A percentile compares a stretch with the other conserved stretches of the same genome.
phyloP scores from a whole-genome alignment of 2,797 vertebrate species.

The Enteromius viviparus region DNA sequence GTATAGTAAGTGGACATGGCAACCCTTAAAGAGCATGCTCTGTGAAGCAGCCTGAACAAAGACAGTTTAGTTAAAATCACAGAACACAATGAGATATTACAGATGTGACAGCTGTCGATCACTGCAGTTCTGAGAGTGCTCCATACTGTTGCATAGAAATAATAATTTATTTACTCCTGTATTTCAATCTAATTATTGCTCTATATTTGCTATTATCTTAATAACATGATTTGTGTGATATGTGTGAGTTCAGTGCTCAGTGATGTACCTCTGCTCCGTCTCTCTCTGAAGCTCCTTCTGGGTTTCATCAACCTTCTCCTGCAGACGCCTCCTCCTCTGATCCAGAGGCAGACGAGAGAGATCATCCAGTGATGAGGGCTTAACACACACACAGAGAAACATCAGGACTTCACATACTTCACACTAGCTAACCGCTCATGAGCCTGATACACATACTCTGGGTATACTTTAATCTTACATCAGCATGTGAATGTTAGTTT shows the following conservation, averaged over 20 bases:
- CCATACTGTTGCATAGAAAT: background rate
- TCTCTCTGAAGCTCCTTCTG: constrained; percentile 90
- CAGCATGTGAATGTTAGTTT: background rate
- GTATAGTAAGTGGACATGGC: background rate
- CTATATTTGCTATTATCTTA: background rate
- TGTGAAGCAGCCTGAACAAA: background rate
- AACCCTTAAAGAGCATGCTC: background rate
- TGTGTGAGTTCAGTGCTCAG: background rate
- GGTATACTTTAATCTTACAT: background rate
- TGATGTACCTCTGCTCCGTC: constrained; percentile 84
- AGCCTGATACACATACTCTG: background rate
- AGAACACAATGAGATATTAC: background rate
- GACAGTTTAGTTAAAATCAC: background rate
- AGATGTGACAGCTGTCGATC: background rate
- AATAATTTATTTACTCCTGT: background rate
- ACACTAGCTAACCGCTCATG: background rate
- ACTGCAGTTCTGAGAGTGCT: background rate
- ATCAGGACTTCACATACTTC: constrained; percentile 27
- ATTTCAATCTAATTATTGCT: background rate
- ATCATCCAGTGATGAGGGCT: constrained; percentile 87
- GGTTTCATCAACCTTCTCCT: constrained; percentile 90
- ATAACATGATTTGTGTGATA: background rate
- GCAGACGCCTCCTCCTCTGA: constrained; percentile 92
- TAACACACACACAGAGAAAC: constrained; percentile 13
- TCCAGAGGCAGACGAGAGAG: constrained; percentile 94